Evolutionary conservation across 2,888 invertebrate genomes (phyloP).

Genomic region (Drosophila neutralis): DNA sequence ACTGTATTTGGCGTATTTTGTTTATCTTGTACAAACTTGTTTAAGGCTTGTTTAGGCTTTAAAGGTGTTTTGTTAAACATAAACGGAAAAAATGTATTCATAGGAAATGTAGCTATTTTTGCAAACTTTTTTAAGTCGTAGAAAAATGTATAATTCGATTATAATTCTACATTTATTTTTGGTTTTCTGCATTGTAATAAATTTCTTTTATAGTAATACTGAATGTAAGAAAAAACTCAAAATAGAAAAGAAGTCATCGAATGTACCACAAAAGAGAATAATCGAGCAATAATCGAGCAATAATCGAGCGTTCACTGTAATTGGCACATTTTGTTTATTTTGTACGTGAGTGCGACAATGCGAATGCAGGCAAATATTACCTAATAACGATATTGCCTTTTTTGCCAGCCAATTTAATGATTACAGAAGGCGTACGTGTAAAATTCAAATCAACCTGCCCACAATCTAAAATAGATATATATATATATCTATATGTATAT

Average conservation of each 20-base stretch:
- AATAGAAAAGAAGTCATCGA: neutral
- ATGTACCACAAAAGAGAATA: too few species aligned
- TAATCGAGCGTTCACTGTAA: neutral
- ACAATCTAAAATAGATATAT: conserved; percentile 19
- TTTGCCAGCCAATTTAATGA: conserved; percentile 50
- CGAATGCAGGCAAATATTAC: conserved; percentile 47
- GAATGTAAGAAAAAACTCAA: neutral
- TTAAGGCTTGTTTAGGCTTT: neutral
- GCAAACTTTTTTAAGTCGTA: neutral
- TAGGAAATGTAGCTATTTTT: neutral
- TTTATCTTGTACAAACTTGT: conserved; percentile 8
- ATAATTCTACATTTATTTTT: neutral
- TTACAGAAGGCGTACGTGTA: conserved; percentile 39
- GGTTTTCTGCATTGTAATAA: neutral
- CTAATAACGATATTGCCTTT: conserved; percentile 58
- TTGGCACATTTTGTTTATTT: conserved; percentile 11
- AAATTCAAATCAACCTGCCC: conserved; percentile 48
- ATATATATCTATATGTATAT: neutral
- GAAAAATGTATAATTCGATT: neutral
- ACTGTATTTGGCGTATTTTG: conserved; percentile 4
- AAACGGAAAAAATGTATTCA: neutral
- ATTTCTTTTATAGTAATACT: too few species aligned
- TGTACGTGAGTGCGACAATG: conserved; percentile 17
- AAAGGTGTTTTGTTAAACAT: neutral
- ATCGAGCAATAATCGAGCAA: too few species aligned